These are phyloP conservation scores for Ammospiza nelsoni DNA, from an alignment of 2,113 vertebrate genomes.

Conservation along the genomic window DNA sequence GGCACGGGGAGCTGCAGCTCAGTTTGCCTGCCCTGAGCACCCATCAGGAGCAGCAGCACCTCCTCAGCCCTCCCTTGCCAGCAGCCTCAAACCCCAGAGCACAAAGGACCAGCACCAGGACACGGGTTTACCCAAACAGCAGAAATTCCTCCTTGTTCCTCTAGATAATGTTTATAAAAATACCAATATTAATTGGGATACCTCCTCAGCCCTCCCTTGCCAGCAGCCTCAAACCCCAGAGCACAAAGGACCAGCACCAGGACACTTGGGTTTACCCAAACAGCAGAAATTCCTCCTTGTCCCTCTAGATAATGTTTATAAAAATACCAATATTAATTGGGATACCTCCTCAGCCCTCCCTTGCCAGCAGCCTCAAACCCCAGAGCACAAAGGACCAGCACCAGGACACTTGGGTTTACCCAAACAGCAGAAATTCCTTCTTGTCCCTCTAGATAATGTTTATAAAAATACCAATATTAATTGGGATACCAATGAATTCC, in stretches of 20 bases:
- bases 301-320: too few relatives aligned
- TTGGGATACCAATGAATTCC: not conserved
- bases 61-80: not conserved
- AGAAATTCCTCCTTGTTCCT: too few relatives aligned
- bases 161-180: too few relatives aligned
- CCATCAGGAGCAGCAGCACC: too few relatives aligned
- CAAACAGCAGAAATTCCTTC: not conserved
- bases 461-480: not conserved
- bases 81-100: not conserved
- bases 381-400: not conserved
- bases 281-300: too few relatives aligned
- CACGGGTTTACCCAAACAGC: too few relatives aligned
- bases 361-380: not conserved
- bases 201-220: not conserved
- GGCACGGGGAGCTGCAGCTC: not conserved
- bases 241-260: too few relatives aligned
- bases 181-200: too few relatives aligned
- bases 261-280: too few relatives aligned
- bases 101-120: too few relatives aligned
- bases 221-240: not conserved
- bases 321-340: too few relatives aligned
- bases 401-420: not conserved
- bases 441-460: not conserved
- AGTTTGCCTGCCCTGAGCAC: too few relatives aligned
- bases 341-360: not conserved